Evolutionary conservation across 1,140 invertebrate genomes (phyloP).

Genomic region (Ladona fulva): DNA sequence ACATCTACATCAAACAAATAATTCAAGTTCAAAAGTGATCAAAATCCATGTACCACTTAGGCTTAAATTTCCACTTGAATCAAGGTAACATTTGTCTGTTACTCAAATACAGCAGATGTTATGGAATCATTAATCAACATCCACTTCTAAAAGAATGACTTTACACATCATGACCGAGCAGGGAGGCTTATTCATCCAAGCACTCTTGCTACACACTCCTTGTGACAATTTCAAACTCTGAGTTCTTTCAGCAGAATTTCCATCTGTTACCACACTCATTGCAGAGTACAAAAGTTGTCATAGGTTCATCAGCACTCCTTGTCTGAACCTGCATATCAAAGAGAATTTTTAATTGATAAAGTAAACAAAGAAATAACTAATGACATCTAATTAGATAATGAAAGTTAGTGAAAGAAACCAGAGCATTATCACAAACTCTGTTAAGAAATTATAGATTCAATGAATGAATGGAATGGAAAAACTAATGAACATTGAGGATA

Average conservation of each 20-base stretch:
- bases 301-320: conserved; percentile 97
- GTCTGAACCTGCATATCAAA: conserved; percentile 72
- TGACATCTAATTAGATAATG: too few relatives aligned
- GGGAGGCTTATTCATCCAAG: neutral
- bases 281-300: conserved; percentile 98
- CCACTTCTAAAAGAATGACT: neutral
- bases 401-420: too few relatives aligned
- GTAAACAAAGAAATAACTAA: too few relatives aligned
- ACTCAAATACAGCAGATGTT: neutral
- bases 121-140: neutral
- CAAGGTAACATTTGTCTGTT: neutral
- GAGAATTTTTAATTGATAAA: too few relatives aligned
- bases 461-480: too few relatives aligned
- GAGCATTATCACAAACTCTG: too few relatives aligned
- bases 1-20: neutral
- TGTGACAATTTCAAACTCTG: neutral
- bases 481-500: too few relatives aligned
- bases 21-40: neutral
- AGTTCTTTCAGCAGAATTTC: conserved; percentile 79
- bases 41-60: neutral
- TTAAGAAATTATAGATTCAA: too few relatives aligned
- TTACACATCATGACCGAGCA: neutral
- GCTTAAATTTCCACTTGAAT: neutral
- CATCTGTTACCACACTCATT: conserved; percentile 97
- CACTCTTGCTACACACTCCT: neutral